Evolutionary conservation across 2,888 invertebrate species (phyloP).

Genomic region (Chrysolina americana): DNA sequence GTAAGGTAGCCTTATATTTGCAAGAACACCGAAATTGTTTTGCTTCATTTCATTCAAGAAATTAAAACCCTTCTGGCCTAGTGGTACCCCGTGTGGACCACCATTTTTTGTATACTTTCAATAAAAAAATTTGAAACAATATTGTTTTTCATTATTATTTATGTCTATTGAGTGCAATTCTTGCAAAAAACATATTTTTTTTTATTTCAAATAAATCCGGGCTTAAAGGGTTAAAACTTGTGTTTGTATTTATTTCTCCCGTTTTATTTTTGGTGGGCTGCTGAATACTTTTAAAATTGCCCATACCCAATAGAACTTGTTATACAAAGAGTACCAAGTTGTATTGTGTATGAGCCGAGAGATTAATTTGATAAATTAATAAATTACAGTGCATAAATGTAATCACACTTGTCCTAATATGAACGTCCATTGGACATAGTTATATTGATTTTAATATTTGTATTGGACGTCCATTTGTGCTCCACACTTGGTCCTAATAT

Average conservation of each 20-base stretch:
- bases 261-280: background rate
- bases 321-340: background rate
- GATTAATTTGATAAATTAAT: background rate
- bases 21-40: background rate
- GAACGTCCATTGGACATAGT: too few relatives aligned
- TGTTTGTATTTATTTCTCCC: conserved; percentile 3
- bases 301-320: background rate
- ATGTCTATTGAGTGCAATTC: background rate
- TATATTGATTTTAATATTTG: too few relatives aligned
- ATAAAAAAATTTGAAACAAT: background rate
- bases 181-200: too few relatives aligned
- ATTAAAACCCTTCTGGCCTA: background rate
- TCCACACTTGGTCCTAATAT: background rate
- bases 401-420: too few relatives aligned
- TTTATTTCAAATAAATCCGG: background rate
- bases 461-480: too few relatives aligned
- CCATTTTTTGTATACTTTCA: background rate
- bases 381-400: background rate
- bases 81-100: background rate
- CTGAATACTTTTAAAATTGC: background rate
- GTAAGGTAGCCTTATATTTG: background rate
- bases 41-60: background rate
- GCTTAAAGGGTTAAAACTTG: background rate
- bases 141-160: background rate
- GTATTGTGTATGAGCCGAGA: background rate